Evolutionary conservation across 2,113 vertebrate genomes (phyloP), one percentile per base, ranked within the genome.

Genomic region (Donacobius atricapilla): DNA sequence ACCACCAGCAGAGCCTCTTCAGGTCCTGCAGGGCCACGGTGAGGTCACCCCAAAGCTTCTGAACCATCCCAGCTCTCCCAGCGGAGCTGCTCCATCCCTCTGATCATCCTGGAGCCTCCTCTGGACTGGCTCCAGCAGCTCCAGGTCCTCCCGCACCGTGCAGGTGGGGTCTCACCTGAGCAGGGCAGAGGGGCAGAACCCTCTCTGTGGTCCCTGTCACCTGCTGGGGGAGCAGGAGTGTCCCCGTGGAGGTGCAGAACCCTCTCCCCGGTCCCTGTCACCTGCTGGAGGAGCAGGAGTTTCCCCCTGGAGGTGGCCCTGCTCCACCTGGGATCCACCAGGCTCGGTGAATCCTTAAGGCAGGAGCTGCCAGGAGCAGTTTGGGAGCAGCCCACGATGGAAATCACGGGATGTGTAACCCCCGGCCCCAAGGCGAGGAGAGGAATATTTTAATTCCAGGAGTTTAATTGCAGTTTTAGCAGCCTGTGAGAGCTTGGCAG

Each of bases 391-490:
- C 89, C 83, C 87, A 14, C 87, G 16, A 0, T 94, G 94, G 93
- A 61, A 90, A 83, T 58, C 63, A 25, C 80, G 47, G 40, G 51
- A 70, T 61, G 89, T 66, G 71, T 77, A 90, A 51, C 37, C 54
- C 83, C 83, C 28, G 54, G 83, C 91, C 83, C 31, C 0, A 0
- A 81, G 93, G 83, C 33, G 21, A 65, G 35, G 22, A 60, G 66
- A 30, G 44, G 70, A 91, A 58, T 92, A 30, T 80, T 96, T 87
- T 65, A 89, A 91, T 92, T 94, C 7, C 4, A 21, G 54, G 63
- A 95, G 80, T 73, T 73, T 96, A 89, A 92, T 92, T 94, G 76
- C 50, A 17, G 5, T 83, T 95, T 77, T 65, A 86, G 75, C 86
- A 88, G 91, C 91, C 47, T 73, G 87, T 60, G 86, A 7, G 4